Conservation (phyloP, 2,888 invertebrate genomes). For the Chesias legatella region DNA sequence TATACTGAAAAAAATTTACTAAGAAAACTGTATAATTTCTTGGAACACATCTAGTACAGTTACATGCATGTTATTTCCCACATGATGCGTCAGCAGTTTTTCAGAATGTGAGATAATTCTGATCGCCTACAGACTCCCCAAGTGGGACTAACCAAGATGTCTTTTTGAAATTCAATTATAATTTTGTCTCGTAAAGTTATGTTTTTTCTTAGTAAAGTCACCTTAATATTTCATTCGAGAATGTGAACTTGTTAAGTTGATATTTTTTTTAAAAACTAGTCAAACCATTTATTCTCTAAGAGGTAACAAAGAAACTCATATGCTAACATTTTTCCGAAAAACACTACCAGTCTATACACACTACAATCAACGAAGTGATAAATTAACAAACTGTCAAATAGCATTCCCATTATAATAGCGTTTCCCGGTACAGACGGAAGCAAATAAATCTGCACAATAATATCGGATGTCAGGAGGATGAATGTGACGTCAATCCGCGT, state of each 20-base stretch:
- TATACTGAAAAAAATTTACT: too few relatives aligned
- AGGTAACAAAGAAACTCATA: too few relatives aligned
- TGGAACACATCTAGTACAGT: slow-evolving; percentile 24
- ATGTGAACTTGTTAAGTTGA: too few relatives aligned
- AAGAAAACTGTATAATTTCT: too few relatives aligned
- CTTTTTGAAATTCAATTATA: slow-evolving; percentile 3
- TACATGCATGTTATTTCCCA: slow-evolving; percentile 28
- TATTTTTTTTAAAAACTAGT: too few relatives aligned
- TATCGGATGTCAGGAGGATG: slow-evolving; percentile 62
- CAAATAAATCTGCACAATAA: slow-evolving; percentile 73
- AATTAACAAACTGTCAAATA: slow-evolving; percentile 48
- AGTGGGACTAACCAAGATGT: slow-evolving; percentile 44
- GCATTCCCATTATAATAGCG: slow-evolving; percentile 60
- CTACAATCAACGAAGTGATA: slow-evolving; percentile 32
- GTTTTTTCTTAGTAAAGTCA: too few relatives aligned
- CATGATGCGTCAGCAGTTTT: slow-evolving; percentile 62
- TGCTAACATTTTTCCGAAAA: too few relatives aligned
- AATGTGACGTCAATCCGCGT: slow-evolving; percentile 73
- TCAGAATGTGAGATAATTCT: slow-evolving; percentile 65
- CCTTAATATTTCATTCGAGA: too few relatives aligned
- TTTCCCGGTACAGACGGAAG: slow-evolving; percentile 65
- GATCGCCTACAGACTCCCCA: slow-evolving; percentile 50
- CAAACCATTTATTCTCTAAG: too few relatives aligned
- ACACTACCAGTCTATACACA: slow-evolving; percentile 6
- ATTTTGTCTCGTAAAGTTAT: too few relatives aligned